Conservation (phyloP, 37 sponge, comb jelly and placozoan genomes). For the Petrosia ficiformis region DNA sequence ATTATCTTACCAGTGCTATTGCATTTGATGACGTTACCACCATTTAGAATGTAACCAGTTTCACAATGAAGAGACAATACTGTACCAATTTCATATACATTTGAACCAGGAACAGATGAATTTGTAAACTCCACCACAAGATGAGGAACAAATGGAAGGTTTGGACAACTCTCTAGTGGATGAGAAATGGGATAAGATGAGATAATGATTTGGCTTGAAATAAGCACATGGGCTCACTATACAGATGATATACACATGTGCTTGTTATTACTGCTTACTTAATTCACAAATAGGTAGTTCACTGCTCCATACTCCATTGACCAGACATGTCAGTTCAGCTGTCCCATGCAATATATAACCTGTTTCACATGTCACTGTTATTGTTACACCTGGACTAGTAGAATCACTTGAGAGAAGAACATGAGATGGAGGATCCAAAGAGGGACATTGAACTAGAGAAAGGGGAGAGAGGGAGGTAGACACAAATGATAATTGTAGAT, state of each 20-base stretch:
- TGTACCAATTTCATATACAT: too few species aligned
- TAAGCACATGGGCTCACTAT: too few species aligned
- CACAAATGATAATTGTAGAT: too few species aligned
- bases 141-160: neutral
- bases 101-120: neutral
- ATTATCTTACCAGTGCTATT: neutral
- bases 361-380: constrained; percentile 16
- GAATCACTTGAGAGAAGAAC: neutral
- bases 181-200: neutral
- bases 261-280: neutral
- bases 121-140: neutral
- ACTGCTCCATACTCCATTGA: constrained; percentile 15
- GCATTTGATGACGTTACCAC: neutral
- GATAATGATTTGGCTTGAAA: too few species aligned
- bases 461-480: too few species aligned
- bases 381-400: neutral
- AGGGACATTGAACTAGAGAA: neutral
- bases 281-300: constrained; percentile 5
- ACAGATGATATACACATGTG: too few species aligned
- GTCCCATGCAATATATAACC: constrained; percentile 10
- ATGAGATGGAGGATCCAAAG: neutral
- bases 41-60: neutral
- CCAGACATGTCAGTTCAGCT: neutral
- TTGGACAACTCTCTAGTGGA: neutral
- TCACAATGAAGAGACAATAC: neutral